phyloP scores from a whole-genome alignment of 2,797 vertebrate species.

The Sebastes vulpes region DNA sequence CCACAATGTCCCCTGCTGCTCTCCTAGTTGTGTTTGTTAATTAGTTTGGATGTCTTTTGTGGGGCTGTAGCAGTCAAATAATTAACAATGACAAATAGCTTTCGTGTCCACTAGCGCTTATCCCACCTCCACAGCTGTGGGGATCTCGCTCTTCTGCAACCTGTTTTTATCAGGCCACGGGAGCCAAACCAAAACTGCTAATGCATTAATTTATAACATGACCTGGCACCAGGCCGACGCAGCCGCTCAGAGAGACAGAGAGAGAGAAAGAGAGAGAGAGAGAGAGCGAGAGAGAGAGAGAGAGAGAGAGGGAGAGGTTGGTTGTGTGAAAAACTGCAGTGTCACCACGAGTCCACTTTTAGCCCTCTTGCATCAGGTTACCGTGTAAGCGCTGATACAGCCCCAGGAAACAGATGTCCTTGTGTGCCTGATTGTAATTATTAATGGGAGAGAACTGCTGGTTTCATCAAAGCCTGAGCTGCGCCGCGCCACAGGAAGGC shows the following conservation, averaged over 20 bases:
- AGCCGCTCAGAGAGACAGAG: background rate
- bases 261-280: background rate
- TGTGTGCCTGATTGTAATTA: constrained; percentile 58
- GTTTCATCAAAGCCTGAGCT: constrained; percentile 46
- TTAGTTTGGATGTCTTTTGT: constrained; percentile 62
- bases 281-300: background rate
- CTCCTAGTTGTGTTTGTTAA: constrained; percentile 54
- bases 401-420: constrained; percentile 69
- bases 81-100: constrained; percentile 69
- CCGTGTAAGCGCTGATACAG: constrained; percentile 65
- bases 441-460: constrained; percentile 50
- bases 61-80: constrained; percentile 49
- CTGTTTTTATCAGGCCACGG: constrained; percentile 47
- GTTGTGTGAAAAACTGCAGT: constrained; percentile 61
- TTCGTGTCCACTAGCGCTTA: constrained; percentile 42
- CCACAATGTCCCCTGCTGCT: constrained; percentile 30
- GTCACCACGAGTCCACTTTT: constrained; percentile 66
- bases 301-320: background rate
- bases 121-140: constrained; percentile 60
- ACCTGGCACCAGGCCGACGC: constrained; percentile 36
- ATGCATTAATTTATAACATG: constrained; percentile 61
- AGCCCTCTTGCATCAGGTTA: constrained; percentile 61
- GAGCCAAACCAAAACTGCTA: constrained; percentile 44
- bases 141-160: constrained; percentile 38
- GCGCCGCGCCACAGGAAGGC: background rate